Percentiles rank a stretch among this genome's conserved stretches.
phyloP scores from a whole-genome alignment of 23 tunicate genomes.

The Styela plicata region DNA sequence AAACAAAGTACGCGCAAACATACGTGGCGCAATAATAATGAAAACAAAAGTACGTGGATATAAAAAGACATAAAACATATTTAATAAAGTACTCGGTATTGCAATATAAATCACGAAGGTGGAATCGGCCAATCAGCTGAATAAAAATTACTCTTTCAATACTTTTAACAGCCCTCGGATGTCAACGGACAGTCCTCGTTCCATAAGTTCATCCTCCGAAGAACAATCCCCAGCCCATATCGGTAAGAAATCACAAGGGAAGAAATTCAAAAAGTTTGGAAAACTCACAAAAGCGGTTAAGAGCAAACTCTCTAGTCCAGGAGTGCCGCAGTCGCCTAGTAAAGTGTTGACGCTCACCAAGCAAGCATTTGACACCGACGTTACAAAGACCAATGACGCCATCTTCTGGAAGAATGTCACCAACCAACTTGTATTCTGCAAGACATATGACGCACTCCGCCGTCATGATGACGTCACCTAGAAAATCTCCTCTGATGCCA shows the following conservation, averaged over 20 bases:
- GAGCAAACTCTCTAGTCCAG: not conserved
- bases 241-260: not conserved
- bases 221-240: not conserved
- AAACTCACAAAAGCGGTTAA: not conserved
- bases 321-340: not conserved
- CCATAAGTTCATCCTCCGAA: not conserved
- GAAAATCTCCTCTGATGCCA: not conserved
- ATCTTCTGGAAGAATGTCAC: no score
- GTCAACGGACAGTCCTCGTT: not conserved
- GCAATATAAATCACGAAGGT: no score
- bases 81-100: no score
- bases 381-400: no score
- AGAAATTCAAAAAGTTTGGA: not conserved
- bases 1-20: no score
- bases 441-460: not conserved
- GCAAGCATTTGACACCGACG: not conserved
- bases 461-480: not conserved
- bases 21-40: no score
- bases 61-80: no score
- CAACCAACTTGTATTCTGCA: no score
- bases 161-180: not conserved
- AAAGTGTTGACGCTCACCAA: not conserved
- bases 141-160: no score
- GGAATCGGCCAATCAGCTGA: no score
- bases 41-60: no score